Base-by-base conservation (phyloP, 2,113 vertebrate species). In the Spermophilus dauricus region DNA sequence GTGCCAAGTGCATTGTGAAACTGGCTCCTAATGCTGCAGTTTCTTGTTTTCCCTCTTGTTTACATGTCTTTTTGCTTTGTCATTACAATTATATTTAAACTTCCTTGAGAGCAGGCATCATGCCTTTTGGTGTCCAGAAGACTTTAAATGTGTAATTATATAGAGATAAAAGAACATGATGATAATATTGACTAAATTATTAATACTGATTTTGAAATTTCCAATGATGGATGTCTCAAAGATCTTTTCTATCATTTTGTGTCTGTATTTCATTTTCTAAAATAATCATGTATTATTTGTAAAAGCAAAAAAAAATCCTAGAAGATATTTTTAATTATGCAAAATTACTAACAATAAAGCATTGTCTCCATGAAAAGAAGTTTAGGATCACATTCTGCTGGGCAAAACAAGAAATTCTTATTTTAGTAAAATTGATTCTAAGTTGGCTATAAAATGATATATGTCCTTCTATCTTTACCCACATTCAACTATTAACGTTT, bases 401-500 rank as follows among this genome's bases (percentile, higher is more conserved):
- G 24, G 17, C 5, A 75, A 53, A 91, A 58, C 37, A 37, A 85
- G 51, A 89, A 77, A 92, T 24, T 63, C 26, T 61, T 72, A 56
- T 87, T 89, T 13, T 6, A 78, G 39, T 61, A 83, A 86, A 83
- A 92, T 84, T 63, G 24, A 30, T 78, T 9, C 65, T 63, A 10
- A 92, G 5, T 73, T 92, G 42, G 53, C 51, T 91, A 3, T 82
- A 78, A 92, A 72, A 51, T 58, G 73, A n/a, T 81, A 14, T 67
- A 82, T 81, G 24, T 65, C 82, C 26, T 8, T 61, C n/a, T 85
- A 26, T 91, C 75, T 93, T 89, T 93, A 85, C 51, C 8, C 5
- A 67, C 7, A 22, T 93, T 93, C n/a, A 86, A 72, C 63, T 94
- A n/a, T 76, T 86, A 90, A 81, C 92, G 14, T 58, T 2, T 95